Percentiles rank a stretch among this genome's conserved stretches.
Conservation (phyloP, 2,888 invertebrate species). For the Lypha dubia region DNA sequence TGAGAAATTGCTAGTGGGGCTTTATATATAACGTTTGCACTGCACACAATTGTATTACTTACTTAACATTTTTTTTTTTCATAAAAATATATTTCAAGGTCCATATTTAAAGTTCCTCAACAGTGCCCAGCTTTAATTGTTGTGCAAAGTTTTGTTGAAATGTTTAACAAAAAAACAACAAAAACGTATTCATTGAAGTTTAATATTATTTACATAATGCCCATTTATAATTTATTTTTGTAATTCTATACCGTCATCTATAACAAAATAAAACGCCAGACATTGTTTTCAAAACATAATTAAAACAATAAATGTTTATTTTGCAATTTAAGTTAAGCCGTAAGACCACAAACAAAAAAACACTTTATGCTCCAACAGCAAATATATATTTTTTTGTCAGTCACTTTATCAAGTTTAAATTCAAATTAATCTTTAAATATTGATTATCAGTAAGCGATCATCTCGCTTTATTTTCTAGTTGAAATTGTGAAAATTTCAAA, state of each 20-base stretch:
- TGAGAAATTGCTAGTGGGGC: conserved; percentile 6
- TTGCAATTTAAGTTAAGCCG: neutral
- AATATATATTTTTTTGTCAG: no score
- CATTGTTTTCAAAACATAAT: neutral
- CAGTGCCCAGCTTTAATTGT: neutral
- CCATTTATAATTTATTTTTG: neutral
- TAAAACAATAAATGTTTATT: neutral
- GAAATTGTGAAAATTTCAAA: no score
- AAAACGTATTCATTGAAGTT: no score
- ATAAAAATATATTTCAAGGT: conserved; percentile 10
- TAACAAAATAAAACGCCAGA: neutral
- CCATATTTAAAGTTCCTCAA: neutral
- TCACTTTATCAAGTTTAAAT: no score
- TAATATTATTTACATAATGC: neutral
- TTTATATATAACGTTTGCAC: neutral
- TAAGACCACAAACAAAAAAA: conserved; percentile 4
- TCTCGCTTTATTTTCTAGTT: no score
- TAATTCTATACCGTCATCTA: neutral
- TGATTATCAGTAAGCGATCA: no score
- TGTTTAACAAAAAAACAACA: neutral
- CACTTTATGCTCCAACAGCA: neutral
- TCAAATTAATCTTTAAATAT: neutral
- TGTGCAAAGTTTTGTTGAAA: conserved; percentile 2
- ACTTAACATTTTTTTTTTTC: neutral
- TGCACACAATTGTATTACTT: neutral